A percentile compares a stretch with the other conserved stretches of the same genome.
These are phyloP conservation scores for Amaurobius ferox DNA, from an alignment of 2,888 invertebrate genomes.

Conservation along the genomic window DNA sequence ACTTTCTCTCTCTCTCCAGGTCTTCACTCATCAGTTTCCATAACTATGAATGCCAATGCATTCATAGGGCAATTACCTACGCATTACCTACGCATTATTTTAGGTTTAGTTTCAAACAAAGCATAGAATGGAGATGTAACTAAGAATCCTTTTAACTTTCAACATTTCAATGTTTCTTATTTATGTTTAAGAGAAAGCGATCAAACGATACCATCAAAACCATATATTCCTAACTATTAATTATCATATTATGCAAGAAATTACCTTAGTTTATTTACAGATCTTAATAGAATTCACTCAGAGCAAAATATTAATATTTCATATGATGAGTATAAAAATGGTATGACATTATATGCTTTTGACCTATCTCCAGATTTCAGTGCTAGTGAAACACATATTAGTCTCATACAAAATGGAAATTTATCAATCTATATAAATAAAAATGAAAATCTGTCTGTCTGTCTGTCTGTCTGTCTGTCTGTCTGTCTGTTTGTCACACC, in stretches of 20 bases:
- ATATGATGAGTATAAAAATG: not conserved
- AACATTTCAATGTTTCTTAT: constrained; percentile 24
- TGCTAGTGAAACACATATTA: not conserved
- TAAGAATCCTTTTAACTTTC: constrained; percentile 38
- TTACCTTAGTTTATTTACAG: not conserved
- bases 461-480: too few relatives aligned
- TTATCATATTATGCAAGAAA: not conserved
- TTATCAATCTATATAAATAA: too few relatives aligned
- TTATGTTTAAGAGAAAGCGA: constrained; percentile 13
- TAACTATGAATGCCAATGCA: constrained; percentile 31
- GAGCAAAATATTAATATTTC: not conserved
- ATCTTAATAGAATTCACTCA: not conserved
- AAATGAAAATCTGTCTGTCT: too few relatives aligned
- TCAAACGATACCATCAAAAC: constrained; percentile 5
- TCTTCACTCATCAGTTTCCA: constrained; percentile 21
- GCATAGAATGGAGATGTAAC: constrained; percentile 4
- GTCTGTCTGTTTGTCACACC: too few relatives aligned
- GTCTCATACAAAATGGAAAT: not conserved
- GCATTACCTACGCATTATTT: constrained; percentile 25
- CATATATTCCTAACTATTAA: constrained; percentile 15
- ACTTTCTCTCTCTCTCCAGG: constrained; percentile 21
- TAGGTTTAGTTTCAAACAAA: constrained; percentile 29
- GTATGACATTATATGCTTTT: not conserved
- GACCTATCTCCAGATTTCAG: not conserved
- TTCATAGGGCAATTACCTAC: constrained; percentile 37